These are phyloP conservation scores for Nemopilema nomurai DNA, from an alignment of 30 jellyfish, hydroid and myxozoan species.

Conservation along the genomic window DNA sequence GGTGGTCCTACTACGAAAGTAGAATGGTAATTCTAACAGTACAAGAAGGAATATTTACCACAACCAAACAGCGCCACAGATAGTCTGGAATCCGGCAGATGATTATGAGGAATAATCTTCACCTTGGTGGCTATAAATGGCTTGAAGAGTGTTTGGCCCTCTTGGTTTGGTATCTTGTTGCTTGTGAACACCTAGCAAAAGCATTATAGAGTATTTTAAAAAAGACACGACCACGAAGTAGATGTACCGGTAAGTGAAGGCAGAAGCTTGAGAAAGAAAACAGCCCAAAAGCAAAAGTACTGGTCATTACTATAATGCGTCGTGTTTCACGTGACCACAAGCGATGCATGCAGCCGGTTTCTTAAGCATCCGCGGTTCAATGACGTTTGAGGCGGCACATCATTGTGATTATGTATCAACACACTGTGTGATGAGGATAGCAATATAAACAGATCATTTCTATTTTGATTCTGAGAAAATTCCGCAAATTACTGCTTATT, in stretches of 20 bases:
- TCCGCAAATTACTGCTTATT: too few relatives aligned
- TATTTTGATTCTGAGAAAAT: not conserved
- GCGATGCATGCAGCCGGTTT: too few relatives aligned
- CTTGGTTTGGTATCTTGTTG: not conserved
- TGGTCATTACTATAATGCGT: too few relatives aligned
- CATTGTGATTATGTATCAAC: not conserved
- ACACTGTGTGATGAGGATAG: not conserved
- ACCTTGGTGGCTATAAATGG: constrained; percentile 23
- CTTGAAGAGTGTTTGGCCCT: constrained; percentile 24
- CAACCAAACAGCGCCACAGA: constrained; percentile 35
- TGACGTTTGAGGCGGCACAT: too few relatives aligned
- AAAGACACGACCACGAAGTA: too few relatives aligned
- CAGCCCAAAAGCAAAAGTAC: too few relatives aligned
- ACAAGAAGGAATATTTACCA: constrained; percentile 16
- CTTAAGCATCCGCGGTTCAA: too few relatives aligned
- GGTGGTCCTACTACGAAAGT: too few relatives aligned
- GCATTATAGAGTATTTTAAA: not conserved
- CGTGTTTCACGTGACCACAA: too few relatives aligned
- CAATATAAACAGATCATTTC: not conserved
- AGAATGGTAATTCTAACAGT: too few relatives aligned
- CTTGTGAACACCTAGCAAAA: constrained; percentile 30
- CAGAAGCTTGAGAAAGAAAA: too few relatives aligned
- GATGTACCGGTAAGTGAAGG: too few relatives aligned
- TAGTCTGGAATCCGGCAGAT: not conserved
- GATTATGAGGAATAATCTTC: not conserved